phyloP scores from a whole-genome alignment of 1,140 invertebrate genomes.

The Zaprionus nigranus region DNA sequence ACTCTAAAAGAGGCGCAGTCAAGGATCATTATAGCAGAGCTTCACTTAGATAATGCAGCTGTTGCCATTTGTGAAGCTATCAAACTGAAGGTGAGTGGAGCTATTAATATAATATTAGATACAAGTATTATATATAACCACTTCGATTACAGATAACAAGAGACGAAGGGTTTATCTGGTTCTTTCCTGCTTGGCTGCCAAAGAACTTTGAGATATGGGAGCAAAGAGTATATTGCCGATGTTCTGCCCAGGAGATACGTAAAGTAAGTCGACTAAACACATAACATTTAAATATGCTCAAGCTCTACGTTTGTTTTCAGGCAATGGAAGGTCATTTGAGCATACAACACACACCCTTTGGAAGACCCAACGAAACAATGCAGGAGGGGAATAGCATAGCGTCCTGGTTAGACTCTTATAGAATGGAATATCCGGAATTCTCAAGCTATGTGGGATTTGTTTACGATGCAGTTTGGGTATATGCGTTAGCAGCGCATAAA shows the following conservation, averaged over 20 bases:
- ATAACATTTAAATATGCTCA: not conserved
- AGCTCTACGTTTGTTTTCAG: constrained; percentile 61
- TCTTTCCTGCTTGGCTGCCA: constrained; percentile 90
- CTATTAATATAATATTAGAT: not conserved
- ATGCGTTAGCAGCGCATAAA: constrained; percentile 87
- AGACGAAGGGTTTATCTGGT: constrained; percentile 92
- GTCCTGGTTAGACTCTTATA: constrained; percentile 85
- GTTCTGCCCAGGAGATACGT: constrained; percentile 46
- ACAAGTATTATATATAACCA: not conserved
- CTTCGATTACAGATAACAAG: constrained; percentile 86
- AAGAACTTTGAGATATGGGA: constrained; percentile 86
- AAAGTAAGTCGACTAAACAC: constrained; percentile 33
- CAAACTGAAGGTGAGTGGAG: constrained; percentile 85
- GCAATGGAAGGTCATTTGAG: constrained; percentile 92
- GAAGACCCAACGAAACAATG: constrained; percentile 87
- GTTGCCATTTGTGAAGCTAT: constrained; percentile 91
- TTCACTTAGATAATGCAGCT: constrained; percentile 89
- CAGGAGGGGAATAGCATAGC: constrained; percentile 88
- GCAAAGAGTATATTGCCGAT: constrained; percentile 42
- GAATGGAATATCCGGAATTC: constrained; percentile 19
- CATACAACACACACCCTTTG: constrained; percentile 89
- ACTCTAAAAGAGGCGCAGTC: constrained; percentile 88
- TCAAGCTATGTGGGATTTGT: constrained; percentile 89
- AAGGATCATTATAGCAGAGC: constrained; percentile 92
- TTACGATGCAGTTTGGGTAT: constrained; percentile 95